These are phyloP conservation scores for Coremacera marginata DNA, from an alignment of 2,888 invertebrate species.

Conservation along the genomic window DNA sequence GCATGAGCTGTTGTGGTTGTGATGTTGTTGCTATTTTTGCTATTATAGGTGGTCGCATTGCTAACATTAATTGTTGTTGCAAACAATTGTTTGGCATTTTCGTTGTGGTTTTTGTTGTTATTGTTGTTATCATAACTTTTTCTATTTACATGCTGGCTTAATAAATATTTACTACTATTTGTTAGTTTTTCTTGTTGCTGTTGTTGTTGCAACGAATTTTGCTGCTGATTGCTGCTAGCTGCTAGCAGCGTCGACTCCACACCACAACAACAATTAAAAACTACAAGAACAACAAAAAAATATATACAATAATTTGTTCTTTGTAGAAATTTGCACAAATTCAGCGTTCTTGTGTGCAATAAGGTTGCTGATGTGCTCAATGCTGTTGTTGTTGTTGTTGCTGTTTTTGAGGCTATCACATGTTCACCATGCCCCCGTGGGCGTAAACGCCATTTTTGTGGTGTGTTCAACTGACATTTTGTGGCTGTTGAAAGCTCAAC, in stretches of 20 bases:
- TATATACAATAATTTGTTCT: constrained; percentile 51
- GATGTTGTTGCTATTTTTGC: background rate
- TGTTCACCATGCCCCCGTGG: constrained; percentile 46
- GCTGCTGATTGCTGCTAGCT: constrained; percentile 15
- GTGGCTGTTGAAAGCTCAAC: background rate
- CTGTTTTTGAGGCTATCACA: constrained; percentile 20
- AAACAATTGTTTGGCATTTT: constrained; percentile 13
- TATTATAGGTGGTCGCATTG: constrained; percentile 41
- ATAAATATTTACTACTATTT: constrained; percentile 46
- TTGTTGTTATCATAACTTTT: constrained; percentile 45
- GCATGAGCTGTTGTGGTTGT: constrained; percentile 31
- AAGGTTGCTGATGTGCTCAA: constrained; percentile 19
- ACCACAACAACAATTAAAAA: constrained; percentile 20
- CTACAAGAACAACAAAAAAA: constrained; percentile 49
- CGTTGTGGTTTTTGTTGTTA: constrained; percentile 38
- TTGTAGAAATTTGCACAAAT: constrained; percentile 39
- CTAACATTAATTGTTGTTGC: constrained; percentile 13
- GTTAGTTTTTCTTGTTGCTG: constrained; percentile 30
- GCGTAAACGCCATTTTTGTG: constrained; percentile 47
- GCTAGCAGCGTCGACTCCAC: constrained; percentile 9
- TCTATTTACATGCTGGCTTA: constrained; percentile 56
- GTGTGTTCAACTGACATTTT: background rate
- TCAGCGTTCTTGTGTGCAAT: background rate
- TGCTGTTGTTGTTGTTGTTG: constrained; percentile 34
- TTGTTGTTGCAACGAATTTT: constrained; percentile 30